Conservation (phyloP, 2,888 invertebrate genomes). For the Lasioglossum marginatum region DNA sequence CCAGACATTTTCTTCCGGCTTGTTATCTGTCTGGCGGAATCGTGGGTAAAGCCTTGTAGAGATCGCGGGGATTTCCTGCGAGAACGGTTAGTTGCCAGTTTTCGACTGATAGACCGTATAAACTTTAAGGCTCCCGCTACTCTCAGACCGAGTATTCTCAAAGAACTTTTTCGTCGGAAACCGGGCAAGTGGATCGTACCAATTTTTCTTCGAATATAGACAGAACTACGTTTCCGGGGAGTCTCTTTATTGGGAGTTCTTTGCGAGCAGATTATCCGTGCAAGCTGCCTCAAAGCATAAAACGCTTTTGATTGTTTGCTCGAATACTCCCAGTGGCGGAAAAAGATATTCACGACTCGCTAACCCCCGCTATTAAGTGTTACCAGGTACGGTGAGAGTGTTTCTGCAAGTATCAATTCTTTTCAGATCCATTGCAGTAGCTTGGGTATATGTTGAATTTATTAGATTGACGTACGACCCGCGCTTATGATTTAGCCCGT, state of each 20-base stretch:
- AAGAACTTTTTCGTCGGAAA: constrained; percentile 11
- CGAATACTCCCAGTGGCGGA: background rate
- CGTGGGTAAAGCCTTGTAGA: background rate
- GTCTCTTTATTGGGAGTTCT: constrained; percentile 6
- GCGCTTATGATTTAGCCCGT: too few relatives aligned
- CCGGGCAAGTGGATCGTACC: background rate
- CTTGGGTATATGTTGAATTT: background rate
- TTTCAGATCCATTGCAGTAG: background rate
- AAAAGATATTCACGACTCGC: background rate
- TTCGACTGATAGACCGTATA: constrained; percentile 9
- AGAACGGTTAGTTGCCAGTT: constrained; percentile 7
- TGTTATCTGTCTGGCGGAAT: constrained; percentile 36
- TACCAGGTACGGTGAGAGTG: background rate
- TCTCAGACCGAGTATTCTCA: background rate
- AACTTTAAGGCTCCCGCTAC: background rate
- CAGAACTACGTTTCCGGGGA: background rate
- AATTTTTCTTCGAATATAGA: constrained; percentile 3
- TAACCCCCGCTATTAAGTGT: constrained; percentile 6
- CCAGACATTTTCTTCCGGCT: constrained; percentile 18
- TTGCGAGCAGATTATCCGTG: background rate
- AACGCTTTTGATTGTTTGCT: constrained; percentile 7
- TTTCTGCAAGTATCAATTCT: background rate
- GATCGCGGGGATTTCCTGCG: constrained; percentile 5
- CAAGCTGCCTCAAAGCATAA: background rate
- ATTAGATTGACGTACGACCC: too few relatives aligned